Conservation (phyloP, 2,888 invertebrate species). For the Acleris literana region DNA sequence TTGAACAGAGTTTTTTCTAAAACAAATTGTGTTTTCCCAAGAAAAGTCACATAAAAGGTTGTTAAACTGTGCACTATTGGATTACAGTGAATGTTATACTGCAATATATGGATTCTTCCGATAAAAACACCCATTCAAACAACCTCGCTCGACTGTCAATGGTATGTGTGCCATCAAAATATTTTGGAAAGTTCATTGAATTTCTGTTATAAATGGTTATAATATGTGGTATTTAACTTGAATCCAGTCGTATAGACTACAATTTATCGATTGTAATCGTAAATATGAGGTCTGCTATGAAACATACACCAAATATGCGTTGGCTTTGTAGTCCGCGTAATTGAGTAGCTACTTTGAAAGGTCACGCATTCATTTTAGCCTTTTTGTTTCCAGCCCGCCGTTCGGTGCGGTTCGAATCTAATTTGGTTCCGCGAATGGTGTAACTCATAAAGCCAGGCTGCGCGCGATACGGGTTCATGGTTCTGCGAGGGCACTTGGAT, state of each 20-base stretch:
- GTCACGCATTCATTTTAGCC: slow-evolving; percentile 77
- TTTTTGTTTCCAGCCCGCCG: slow-evolving; percentile 74
- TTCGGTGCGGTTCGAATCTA: slow-evolving; percentile 47
- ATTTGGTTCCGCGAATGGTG: slow-evolving; percentile 28
- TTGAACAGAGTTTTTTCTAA: slow-evolving; percentile 62
- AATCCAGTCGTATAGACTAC: slow-evolving; percentile 39
- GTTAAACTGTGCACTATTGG: slow-evolving; percentile 58
- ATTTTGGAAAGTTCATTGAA: slow-evolving; percentile 82
- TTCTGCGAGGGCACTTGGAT: slow-evolving; percentile 84
- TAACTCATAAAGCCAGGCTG: slow-evolving; percentile 33
- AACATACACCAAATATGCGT: slow-evolving; percentile 46
- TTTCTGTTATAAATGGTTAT: slow-evolving; percentile 47
- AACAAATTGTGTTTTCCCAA: slow-evolving; percentile 57
- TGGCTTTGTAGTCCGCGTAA: slow-evolving; percentile 82
- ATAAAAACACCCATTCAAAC: slow-evolving; percentile 59
- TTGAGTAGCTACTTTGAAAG: slow-evolving; percentile 81
- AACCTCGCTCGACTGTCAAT: slow-evolving; percentile 69
- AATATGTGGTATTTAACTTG: slow-evolving; percentile 41
- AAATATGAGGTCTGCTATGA: slow-evolving; percentile 1
- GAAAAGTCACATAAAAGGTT: slow-evolving; percentile 68
- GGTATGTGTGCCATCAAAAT: slow-evolving; percentile 84
- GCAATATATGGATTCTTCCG: slow-evolving; percentile 67
- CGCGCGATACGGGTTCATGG: slow-evolving; percentile 77
- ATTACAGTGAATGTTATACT: slow-evolving; percentile 65
- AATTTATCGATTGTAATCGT: slow-evolving; percentile 37